Evolutionary conservation across 2,113 vertebrate genomes (phyloP).

Genomic region (Etheostoma cragini): DNA sequence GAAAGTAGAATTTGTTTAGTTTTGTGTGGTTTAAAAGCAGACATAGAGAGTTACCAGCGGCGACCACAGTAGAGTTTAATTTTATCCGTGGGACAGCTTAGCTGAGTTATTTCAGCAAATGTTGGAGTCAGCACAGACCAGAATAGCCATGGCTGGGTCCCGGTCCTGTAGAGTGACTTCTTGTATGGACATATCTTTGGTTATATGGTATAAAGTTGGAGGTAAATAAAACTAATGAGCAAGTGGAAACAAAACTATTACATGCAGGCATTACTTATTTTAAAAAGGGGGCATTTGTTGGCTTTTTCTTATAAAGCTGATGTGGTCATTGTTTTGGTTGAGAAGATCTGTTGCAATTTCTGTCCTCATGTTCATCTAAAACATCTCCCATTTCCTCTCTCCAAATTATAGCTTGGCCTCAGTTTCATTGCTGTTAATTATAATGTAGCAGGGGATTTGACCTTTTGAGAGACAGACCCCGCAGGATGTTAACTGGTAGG

Average conservation of each 20-base stretch:
- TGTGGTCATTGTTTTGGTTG: constrained; percentile 29
- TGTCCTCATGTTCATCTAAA: constrained; percentile 5
- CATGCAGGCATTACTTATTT: neutral
- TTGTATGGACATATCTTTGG: neutral
- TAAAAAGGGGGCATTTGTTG: neutral
- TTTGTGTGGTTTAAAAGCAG: neutral
- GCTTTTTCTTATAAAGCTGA: neutral
- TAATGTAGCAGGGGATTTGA: constrained; percentile 58
- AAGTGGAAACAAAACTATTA: neutral
- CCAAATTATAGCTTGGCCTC: constrained; percentile 44
- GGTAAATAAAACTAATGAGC: neutral
- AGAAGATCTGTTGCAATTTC: constrained; percentile 7
- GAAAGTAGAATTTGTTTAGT: neutral
- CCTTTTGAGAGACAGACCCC: constrained; percentile 57
- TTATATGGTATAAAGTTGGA: no score
- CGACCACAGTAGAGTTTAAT: constrained; percentile 18
- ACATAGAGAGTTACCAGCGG: neutral
- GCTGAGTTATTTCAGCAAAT: constrained; percentile 13
- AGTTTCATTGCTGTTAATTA: constrained; percentile 66
- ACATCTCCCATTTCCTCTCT: constrained; percentile 15
- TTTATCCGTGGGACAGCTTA: constrained; percentile 2
- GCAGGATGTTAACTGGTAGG: constrained; percentile 67
- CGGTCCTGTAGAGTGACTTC: neutral
- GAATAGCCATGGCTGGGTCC: constrained; percentile 2
- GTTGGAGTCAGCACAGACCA: constrained; percentile 14